Conservation (phyloP, 2,113 vertebrate genomes). For the Pedionomus torquatus region DNA sequence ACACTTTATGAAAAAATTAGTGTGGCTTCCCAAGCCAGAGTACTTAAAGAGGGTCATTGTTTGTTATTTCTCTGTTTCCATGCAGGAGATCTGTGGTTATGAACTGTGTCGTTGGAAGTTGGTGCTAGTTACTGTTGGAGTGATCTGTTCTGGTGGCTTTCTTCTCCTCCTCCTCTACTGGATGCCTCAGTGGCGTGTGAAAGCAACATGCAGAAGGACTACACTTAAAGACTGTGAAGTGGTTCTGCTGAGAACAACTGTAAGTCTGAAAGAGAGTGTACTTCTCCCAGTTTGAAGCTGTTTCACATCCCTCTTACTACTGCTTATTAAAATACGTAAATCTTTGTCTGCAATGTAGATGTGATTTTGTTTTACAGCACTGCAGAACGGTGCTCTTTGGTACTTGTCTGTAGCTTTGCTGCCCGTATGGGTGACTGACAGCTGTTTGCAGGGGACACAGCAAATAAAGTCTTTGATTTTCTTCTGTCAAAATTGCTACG, state of each 20-base stretch:
- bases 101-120: constrained; percentile 90
- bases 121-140: constrained; percentile 84
- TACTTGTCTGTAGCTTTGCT: background rate
- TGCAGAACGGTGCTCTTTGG: background rate
- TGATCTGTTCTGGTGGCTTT: constrained; percentile 91
- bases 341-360: background rate
- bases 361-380: background rate
- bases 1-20: background rate
- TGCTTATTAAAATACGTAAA: background rate
- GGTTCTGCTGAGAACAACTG: constrained; percentile 92
- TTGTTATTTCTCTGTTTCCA: background rate
- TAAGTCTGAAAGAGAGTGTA: constrained; percentile 47
- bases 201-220: constrained; percentile 86
- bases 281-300: background rate
- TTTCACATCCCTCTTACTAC: background rate
- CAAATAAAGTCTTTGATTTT: background rate
- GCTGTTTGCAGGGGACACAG: background rate
- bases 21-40: background rate
- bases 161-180: constrained; percentile 97
- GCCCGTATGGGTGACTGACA: background rate
- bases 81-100: constrained; percentile 91
- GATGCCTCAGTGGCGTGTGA: constrained; percentile 98
- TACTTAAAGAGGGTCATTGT: background rate
- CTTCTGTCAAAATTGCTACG: background rate
- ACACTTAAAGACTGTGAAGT: constrained; percentile 85